Conservation (phyloP, 1,140 invertebrate species). For the Agraylea sexmaculata region DNA sequence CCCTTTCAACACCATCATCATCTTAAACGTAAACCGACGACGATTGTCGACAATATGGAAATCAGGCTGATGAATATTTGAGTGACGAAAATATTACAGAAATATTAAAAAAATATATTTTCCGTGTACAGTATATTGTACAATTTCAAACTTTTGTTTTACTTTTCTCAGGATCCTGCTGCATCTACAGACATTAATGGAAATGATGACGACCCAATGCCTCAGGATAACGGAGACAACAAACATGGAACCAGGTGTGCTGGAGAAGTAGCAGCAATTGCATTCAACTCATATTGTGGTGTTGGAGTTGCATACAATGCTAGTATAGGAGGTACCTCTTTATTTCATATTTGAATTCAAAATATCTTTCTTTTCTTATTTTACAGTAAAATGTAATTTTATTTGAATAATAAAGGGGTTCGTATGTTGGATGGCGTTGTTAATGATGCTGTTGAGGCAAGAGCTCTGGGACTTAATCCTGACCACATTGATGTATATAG, state of each 20-base stretch:
- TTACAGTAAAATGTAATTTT: slow-evolving; percentile 4
- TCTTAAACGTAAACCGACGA: no score
- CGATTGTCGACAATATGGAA: no score
- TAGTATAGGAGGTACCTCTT: slow-evolving; percentile 70
- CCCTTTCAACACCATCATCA: no score
- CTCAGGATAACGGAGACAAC: slow-evolving; percentile 87
- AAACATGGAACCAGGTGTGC: slow-evolving; percentile 89
- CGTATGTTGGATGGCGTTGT: slow-evolving; percentile 92
- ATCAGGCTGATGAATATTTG: no score
- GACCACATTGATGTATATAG: slow-evolving; percentile 94
- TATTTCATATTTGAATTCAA: not conserved
- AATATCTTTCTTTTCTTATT: not conserved
- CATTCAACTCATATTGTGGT: slow-evolving; percentile 86
- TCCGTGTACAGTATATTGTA: slow-evolving; percentile 6
- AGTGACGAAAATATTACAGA: slow-evolving; percentile 1
- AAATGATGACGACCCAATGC: slow-evolving; percentile 92
- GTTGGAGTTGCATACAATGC: slow-evolving; percentile 90
- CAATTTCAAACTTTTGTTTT: no score
- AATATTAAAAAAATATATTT: slow-evolving; percentile 1
- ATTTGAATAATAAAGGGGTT: slow-evolving; percentile 48
- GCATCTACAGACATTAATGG: slow-evolving; percentile 97
- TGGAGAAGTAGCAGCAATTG: slow-evolving; percentile 84
- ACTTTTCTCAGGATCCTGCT: slow-evolving; percentile 61
- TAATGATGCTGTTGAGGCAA: slow-evolving; percentile 90
- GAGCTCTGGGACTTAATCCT: slow-evolving; percentile 80